Conservation (phyloP, 2,888 invertebrate species). For the Synergus japonicus region DNA sequence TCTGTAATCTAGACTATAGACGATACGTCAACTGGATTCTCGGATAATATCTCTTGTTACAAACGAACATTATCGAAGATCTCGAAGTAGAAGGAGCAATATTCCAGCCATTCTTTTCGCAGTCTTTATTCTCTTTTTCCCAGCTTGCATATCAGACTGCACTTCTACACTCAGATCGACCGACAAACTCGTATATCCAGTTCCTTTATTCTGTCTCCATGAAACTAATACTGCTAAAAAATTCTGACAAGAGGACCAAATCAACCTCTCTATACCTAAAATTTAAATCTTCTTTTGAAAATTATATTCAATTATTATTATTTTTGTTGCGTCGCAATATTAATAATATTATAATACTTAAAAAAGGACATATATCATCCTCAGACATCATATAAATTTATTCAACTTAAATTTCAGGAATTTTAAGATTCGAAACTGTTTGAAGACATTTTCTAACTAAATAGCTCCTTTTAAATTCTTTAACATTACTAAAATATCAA, state of each 20-base stretch:
- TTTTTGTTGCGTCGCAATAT: too few relatives aligned
- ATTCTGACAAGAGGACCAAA: not conserved
- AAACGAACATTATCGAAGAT: slow-evolving; percentile 28
- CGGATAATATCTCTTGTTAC: slow-evolving; percentile 36
- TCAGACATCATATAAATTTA: too few relatives aligned
- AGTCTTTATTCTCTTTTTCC: slow-evolving; percentile 37
- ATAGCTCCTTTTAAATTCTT: too few relatives aligned
- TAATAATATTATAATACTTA: too few relatives aligned
- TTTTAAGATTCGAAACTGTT: too few relatives aligned
- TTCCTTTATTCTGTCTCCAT: slow-evolving; percentile 41
- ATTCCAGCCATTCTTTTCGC: slow-evolving; percentile 39
- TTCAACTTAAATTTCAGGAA: too few relatives aligned
- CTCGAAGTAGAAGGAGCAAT: slow-evolving; percentile 28
- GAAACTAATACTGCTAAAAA: not conserved
- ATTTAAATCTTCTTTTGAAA: too few relatives aligned
- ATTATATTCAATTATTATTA: too few relatives aligned
- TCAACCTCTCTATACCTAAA: not conserved
- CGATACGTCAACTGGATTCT: slow-evolving; percentile 22
- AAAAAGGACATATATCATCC: too few relatives aligned
- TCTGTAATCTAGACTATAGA: slow-evolving; percentile 24
- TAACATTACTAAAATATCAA: too few relatives aligned
- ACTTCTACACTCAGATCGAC: slow-evolving; percentile 32
- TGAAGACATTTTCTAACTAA: too few relatives aligned
- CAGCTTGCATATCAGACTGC: slow-evolving; percentile 33
- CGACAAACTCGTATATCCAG: slow-evolving; percentile 52